Evolutionary conservation across 2,888 invertebrate species (phyloP), one percentile per base, ranked within the genome.

Genomic region (Philhelius pedissequus): DNA sequence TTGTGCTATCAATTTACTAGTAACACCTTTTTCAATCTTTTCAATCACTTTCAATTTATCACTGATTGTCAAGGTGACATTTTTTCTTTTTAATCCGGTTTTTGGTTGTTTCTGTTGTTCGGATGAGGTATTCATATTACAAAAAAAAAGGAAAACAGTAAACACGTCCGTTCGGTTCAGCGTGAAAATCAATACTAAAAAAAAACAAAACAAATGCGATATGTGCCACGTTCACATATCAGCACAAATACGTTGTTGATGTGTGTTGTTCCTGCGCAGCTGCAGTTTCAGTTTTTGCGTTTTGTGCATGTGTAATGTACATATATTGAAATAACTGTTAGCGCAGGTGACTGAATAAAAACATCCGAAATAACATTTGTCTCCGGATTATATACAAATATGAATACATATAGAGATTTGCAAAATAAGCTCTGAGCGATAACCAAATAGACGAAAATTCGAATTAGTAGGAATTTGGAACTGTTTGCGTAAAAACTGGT

Each of bases 31-130:
- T 40, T 79, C 73, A 4, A 79, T 25, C 8, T 30, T 38, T 43
- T 79, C 78, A 27, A 79, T 73, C n/a, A 79, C 78, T 66, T 73
- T 79, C 22, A 79, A 32, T 60, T 79, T 79, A 20, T 50, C 35
- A 27, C 73, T 50, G 5, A 79, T 71, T 18, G 78, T 79, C 2
- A 79, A 40, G 2, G 58, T 68, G 8, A 79, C 78, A 35, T 73
- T 64, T 60, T 79, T 79, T 60, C 78, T 15, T 43, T 79, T 79
- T 38, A 20, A 40, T 56, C 56, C 50, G 73, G 78, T 58, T 71
- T 58, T 71, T 18, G 25, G 11, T 9, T 54, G 13, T 20, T 32
- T 11, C 7, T 58, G 32, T 32, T 54, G 58, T 58, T 58, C 58
- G 38, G 38, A 38, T 25, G 38, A 9, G 4, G 8, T 4, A 25